phyloP scores from a whole-genome alignment of 2,888 invertebrate species.

The Cryptocephalus primarius region DNA sequence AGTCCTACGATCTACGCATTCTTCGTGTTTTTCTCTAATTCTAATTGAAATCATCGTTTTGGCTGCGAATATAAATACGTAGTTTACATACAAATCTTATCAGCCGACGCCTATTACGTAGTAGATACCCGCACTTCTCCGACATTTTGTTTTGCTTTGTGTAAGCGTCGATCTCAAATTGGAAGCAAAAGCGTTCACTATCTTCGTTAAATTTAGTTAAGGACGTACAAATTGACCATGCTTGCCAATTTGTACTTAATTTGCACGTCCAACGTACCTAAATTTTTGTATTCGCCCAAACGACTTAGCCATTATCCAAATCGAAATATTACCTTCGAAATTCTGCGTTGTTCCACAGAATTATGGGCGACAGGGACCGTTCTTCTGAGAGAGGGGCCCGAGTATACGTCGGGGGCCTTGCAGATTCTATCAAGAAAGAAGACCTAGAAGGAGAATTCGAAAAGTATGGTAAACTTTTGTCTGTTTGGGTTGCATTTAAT shows the following conservation, averaged over 20 bases:
- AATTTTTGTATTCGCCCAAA: conserved; percentile 35
- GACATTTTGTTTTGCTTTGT: conserved; percentile 32
- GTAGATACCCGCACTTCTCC: conserved; percentile 17
- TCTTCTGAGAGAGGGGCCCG: conserved; percentile 48
- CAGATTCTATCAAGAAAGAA: conserved; percentile 82
- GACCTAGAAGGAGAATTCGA: conserved; percentile 84
- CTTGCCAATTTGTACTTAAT: conserved; percentile 16
- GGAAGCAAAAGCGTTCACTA: conserved; percentile 9
- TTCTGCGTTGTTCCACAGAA: conserved; percentile 37
- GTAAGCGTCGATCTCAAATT: conserved; percentile 15
- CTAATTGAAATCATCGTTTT: conserved; percentile 31
- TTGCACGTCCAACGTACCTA: conserved; percentile 17
- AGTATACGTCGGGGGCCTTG: conserved; percentile 83
- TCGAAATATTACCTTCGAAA: conserved; percentile 23
- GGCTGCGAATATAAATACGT: conserved; percentile 34
- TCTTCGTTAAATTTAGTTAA: conserved; percentile 1
- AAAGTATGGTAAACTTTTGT: conserved; percentile 84
- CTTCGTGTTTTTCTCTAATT: conserved; percentile 31
- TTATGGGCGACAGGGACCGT: conserved; percentile 26
- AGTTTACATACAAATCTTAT: conserved; percentile 17
- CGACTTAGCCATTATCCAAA: conserved; percentile 18
- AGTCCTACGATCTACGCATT: conserved; percentile 34
- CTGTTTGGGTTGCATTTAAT: conserved; percentile 89
- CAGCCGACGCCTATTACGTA: conserved; percentile 23
- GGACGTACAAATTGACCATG: conserved; percentile 12